Evolutionary conservation across 1,140 invertebrate species (phyloP).

Genomic region (Brachystomella parvula): DNA sequence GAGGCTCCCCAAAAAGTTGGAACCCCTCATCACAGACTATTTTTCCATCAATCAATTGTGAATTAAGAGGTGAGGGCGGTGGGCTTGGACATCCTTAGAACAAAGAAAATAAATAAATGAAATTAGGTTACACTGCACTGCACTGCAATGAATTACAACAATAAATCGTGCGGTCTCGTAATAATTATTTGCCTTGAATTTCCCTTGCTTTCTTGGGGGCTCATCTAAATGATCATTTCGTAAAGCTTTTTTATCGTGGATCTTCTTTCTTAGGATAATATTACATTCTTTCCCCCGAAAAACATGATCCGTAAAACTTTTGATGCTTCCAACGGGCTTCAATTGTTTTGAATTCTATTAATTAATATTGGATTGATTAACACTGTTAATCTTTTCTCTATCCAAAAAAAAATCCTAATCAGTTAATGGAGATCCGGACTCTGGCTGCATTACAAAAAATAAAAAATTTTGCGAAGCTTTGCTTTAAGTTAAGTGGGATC

Average conservation of each 20-base stretch:
- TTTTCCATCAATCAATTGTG: neutral
- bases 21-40: slow-evolving; percentile 10
- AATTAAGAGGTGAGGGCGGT: slow-evolving; percentile 4
- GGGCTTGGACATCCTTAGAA: neutral
- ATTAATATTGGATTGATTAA: no score
- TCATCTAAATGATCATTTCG: neutral
- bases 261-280: no score
- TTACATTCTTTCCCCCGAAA: neutral
- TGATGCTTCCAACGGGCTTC: no score
- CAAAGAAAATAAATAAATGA: neutral
- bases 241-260: no score
- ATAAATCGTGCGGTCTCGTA: neutral
- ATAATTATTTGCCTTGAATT: neutral
- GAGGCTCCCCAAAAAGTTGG: neutral
- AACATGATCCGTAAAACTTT: no score
- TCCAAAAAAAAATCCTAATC: no score
- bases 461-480: no score
- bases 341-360: no score
- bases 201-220: neutral
- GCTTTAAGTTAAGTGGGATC: no score
- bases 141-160: neutral
- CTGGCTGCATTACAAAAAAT: no score
- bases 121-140: neutral
- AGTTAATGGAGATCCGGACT: no score
- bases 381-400: no score